Base-by-base conservation (phyloP, 2,113 vertebrate genomes). In the Anolis carolinensis region DNA sequence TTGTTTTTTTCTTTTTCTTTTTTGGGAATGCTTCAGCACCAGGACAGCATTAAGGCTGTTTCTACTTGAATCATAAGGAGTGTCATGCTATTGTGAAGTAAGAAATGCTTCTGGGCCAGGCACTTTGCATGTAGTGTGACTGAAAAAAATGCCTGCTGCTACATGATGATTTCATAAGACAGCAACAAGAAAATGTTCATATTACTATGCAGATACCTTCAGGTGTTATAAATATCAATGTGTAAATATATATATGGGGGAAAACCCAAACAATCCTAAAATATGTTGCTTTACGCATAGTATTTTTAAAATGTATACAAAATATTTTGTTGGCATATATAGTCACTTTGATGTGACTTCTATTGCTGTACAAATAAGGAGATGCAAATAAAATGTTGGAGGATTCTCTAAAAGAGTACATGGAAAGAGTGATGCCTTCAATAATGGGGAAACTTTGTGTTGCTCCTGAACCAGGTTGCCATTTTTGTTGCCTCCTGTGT, bases 111-210 rank as follows among this genome's bases (percentile, higher is more conserved):
- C 92, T 94, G 95, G 96, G 78, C 96, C 95, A 94, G 93, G 87
- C 93, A 84, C 94, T 59, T 89, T 96, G 96, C 96, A 97, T 95
- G 95, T 95, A 50, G 94, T 86, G 95, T 96, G 96, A 94, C 95
- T 93, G 95, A 95, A 95, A 95, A 59, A 59, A 94, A 94, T 96
- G 91, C 93, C 94, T 65, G 92, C 91, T 95, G 95, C 96, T 96
- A 59, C 88, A 88, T 30, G 89, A 67, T 92, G 91, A 90, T 93
- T 93, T 89, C 89, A 89, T 88, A 93, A 82, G 9, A 81, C 90
- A 89, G 91, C 79, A 89, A 87, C 89, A 62, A 87, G 86, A 92
- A 87, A 68, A 21, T 82, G 91, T 88, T 89, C n/a, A 93, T 89
- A 90, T 95, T 90, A 95, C 95, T 95, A 93, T 95, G 95, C 95